Base-by-base conservation (phyloP, 1,140 invertebrate species). In the Bombus consobrinus region DNA sequence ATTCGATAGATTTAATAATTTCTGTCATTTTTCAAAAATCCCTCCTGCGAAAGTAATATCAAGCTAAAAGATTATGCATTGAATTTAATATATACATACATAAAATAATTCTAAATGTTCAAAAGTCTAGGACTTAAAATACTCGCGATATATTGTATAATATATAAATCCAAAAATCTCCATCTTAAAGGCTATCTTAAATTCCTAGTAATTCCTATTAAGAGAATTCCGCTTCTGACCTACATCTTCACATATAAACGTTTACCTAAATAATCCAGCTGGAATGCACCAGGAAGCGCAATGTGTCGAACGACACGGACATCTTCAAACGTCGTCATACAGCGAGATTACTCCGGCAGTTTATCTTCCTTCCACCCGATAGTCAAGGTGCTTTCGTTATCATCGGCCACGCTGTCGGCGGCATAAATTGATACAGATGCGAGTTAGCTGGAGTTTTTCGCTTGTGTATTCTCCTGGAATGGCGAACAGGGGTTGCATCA, bases 381-480 rank as follows among this genome's bases (percentile, higher is more conserved):
- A 80, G 85, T 72, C 66, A 75, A 89, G 89, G 87, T 91, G 92
- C 91, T 92, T 92, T 91, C 89, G 86, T 79, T 93, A 92, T 91
- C 89, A 86, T 72, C 68, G 81, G 76, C 82, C 77, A 76, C 87
- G 78, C 79, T 89, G 91, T 92, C 89, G 92, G 90, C 90, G 88
- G 93, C 92, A 94, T 94, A 94, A 95, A 94, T 95, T 95, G 94
- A 94, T 94, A 95, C 94, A 93, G 94, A 95, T 95, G 94, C 93
- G 94, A 94, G 94, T 95, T 94, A 93, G 92, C 92, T 76, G 87
- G 92, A 95, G 92, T 94, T 95, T 94, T 95, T 95, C 94, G 92
- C 87, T 91, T 89, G 85, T n/a, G 59, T 80, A 85, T 92, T 88
- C 92, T 87, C 77, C 89, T 89, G 92, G 93, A 83, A 89, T 69